Base-by-base conservation (phyloP, 2,888 invertebrate species). In the Drymonia ruficornis region DNA sequence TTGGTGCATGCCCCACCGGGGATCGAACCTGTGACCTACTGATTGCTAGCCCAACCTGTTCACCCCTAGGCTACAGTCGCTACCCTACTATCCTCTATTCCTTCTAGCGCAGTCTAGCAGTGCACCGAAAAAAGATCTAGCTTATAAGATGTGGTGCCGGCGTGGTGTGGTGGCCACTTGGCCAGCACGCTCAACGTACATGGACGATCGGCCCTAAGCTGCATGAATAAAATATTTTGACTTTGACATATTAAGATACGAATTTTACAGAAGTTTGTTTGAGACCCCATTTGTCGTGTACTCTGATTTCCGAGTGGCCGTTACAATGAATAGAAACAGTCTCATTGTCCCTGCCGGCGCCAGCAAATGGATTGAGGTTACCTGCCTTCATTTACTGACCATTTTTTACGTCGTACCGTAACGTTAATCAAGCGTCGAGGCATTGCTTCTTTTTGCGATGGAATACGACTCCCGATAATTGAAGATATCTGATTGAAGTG, bases 321-420 rank as follows among this genome's bases (percentile, higher is more conserved):
- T 52, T 19, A 46, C 49, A 49, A 40, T 29, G 69, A 67, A 68
- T 70, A 60, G 53, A 60, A 67, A 71, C 52, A 40, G 55, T 60
- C 54, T 51, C 42, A 48, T 65, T 56, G 55, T 58, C 55, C 40
- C 45, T 50, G 51, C 51, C 56, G 28, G 63, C 54, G 53, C 44
- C 45, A 19, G 48, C 42, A 56, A 70, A 63, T 67, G 55, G 51
- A 56, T 60, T 56, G 50, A 53, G 58, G 59, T 61, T 54, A 56
- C 56, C 55, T 59, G 48, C 34, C 55, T 56, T 38, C 46, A 47
- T 61, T 61, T 68, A 63, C 57, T 61, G 43, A 38, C 11, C 5
- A 15, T 13, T 42, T 19, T 13, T 52, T 28, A 28, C 36, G 11
- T 40, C 53, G 53, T 48, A 50, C 53, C 43, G 19, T 28, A n/a